Base-by-base conservation (phyloP, 2,797 vertebrate genomes). In the Streptopelia turtur region DNA sequence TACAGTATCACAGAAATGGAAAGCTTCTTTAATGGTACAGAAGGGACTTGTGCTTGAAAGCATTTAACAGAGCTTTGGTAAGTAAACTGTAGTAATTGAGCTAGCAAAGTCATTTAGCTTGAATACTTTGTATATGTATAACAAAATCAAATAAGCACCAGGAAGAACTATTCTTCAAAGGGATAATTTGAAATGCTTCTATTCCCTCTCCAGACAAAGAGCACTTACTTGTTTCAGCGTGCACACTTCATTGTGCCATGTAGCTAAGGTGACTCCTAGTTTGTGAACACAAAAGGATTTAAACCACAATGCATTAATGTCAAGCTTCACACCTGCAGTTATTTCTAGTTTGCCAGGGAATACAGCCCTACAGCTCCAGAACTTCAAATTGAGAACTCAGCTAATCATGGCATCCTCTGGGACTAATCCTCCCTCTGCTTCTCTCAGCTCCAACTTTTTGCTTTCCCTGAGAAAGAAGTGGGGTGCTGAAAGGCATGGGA, bases 21-120 rank as follows among this genome's bases (percentile, higher is more conserved):
- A 97, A 96, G 77, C 55, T 91, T 90, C 84, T 96, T 91, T 97
- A 97, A 97, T 96, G 76, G 83, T 53, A 92, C 89, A 92, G 78
- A 90, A 68, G 97, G 96, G 94, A 96, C 75, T 84, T 82, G 30
- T 87, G 76, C 89, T 95, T 95, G 89, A 95, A 94, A 92, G 91
- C 89, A 90, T 96, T 93, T 94, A 94, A 91, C 79, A 93, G 71
- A 93, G 35, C 61, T 74, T 87, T 93, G 90, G 90, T 94, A 92
- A 97, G 93, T 91, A 95, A 94, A 91, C 95, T 94, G 53, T 69
- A 90, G 79, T 92, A 95, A 96, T 86, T 93, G 93, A 95, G 76
- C 83, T 87, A 83, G 88, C 78, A 92, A 80, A 96, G 89, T 68
- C 90, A 83, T 95, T 95, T 95, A 96, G 61, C 75, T 85, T 91